A percentile compares a stretch with the other conserved stretches of the same genome.
Conservation (phyloP, 2,113 vertebrate species). For the Polyodon spathula region DNA sequence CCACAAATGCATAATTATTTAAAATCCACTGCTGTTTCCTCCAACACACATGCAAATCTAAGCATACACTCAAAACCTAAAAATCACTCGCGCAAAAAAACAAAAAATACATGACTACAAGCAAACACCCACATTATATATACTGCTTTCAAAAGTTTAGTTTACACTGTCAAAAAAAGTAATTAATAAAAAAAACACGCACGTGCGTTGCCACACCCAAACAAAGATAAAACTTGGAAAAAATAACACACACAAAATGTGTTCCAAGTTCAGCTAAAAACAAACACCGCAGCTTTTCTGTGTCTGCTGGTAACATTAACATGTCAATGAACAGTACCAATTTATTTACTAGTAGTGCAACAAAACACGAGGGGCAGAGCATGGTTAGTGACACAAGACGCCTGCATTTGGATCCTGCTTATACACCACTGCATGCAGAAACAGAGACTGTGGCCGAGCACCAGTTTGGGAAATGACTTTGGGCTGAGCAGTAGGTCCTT, state of each 20-base stretch:
- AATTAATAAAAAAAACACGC: constrained; percentile 2
- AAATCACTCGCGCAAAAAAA: too few species aligned
- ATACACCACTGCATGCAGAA: neutral
- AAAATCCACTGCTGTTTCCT: too few species aligned
- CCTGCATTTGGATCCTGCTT: neutral
- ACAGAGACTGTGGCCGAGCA: neutral
- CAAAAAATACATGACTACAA: too few species aligned
- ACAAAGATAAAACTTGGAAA: neutral
- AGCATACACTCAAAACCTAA: too few species aligned
- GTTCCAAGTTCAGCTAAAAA: neutral
- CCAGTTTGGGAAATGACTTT: too few species aligned
- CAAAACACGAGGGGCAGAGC: constrained; percentile 4
- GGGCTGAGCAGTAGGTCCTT: too few species aligned
- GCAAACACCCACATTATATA: constrained; percentile 12
- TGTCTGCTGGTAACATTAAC: constrained; percentile 9
- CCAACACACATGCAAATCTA: too few species aligned
- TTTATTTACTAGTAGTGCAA: constrained; percentile 16
- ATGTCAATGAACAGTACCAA: constrained; percentile 14
- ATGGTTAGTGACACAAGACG: neutral
- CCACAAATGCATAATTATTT: too few species aligned
- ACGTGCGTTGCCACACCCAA: neutral
- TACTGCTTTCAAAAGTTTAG: constrained; percentile 13
- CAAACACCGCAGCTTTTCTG: neutral
- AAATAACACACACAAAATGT: constrained; percentile 9
- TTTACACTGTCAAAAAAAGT: constrained; percentile 9